phyloP scores from a whole-genome alignment of 2,113 vertebrate species.

The Seriola rivoliana region DNA sequence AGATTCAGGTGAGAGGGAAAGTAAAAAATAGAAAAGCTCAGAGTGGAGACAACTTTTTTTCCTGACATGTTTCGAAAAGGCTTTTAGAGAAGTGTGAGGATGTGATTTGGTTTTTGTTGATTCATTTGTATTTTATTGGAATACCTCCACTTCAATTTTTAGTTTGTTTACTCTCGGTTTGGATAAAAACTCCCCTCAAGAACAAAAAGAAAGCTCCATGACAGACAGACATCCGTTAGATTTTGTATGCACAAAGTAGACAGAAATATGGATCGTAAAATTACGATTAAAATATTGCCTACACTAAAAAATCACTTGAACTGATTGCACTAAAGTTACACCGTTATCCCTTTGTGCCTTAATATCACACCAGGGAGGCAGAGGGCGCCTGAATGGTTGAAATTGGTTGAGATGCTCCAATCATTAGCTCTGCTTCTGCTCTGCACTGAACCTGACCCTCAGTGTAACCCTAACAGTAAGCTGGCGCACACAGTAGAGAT shows the following conservation, averaged over 20 bases:
- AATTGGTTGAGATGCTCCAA: background rate
- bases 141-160: background rate
- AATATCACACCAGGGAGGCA: background rate
- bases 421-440: background rate
- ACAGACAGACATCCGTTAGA: background rate
- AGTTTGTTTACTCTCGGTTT: background rate
- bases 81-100: background rate
- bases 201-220: background rate
- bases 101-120: background rate
- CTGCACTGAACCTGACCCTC: slow-evolving; percentile 8
- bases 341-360: background rate
- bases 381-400: background rate
- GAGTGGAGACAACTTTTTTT: slow-evolving; percentile 4
- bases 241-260: background rate
- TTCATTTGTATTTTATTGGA: background rate
- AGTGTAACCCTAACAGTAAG: slow-evolving; percentile 8
- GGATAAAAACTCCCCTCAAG: background rate
- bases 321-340: background rate
- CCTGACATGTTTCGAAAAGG: background rate
- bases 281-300: background rate
- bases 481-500: background rate
- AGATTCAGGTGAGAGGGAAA: background rate
- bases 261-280: background rate
- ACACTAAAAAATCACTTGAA: background rate
- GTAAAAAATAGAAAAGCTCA: slow-evolving; percentile 7